Conservation (phyloP, 2,888 invertebrate species). For the Nomada ruficornis region DNA sequence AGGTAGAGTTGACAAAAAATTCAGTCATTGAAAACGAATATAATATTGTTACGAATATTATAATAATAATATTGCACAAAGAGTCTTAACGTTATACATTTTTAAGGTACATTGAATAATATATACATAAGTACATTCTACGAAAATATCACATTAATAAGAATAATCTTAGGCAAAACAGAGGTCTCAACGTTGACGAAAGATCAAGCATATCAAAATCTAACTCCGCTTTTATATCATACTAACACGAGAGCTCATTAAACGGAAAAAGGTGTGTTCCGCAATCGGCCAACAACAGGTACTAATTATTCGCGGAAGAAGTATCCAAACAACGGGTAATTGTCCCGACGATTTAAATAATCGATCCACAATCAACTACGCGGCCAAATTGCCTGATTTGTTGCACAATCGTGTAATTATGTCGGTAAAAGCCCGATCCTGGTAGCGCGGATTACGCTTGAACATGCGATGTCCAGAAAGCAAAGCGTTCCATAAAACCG, state of each 20-base stretch:
- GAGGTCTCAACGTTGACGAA: background rate
- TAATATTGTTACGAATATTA: too few relatives aligned
- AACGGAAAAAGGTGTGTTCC: background rate
- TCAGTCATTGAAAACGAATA: too few relatives aligned
- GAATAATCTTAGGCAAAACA: too few relatives aligned
- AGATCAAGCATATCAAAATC: background rate
- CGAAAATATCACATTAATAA: too few relatives aligned
- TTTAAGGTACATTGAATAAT: too few relatives aligned
- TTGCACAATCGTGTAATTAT: slow-evolving; percentile 34
- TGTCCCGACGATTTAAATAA: slow-evolving; percentile 15
- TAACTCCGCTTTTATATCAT: background rate
- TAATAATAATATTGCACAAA: too few relatives aligned
- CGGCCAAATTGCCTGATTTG: slow-evolving; percentile 26
- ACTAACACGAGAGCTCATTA: too few relatives aligned
- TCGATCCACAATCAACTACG: slow-evolving; percentile 17
- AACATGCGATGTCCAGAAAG: slow-evolving; percentile 1
- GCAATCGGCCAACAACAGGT: background rate
- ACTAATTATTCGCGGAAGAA: slow-evolving; percentile 15
- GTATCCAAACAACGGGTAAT: slow-evolving; percentile 14
- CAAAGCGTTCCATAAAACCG: background rate
- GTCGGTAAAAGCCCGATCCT: slow-evolving; percentile 7
- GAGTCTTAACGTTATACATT: too few relatives aligned
- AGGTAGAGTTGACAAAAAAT: too few relatives aligned
- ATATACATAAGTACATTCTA: too few relatives aligned
- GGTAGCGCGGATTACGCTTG: background rate